Base-by-base conservation (phyloP, 2,113 vertebrate species). In the Hemicordylus capensis region DNA sequence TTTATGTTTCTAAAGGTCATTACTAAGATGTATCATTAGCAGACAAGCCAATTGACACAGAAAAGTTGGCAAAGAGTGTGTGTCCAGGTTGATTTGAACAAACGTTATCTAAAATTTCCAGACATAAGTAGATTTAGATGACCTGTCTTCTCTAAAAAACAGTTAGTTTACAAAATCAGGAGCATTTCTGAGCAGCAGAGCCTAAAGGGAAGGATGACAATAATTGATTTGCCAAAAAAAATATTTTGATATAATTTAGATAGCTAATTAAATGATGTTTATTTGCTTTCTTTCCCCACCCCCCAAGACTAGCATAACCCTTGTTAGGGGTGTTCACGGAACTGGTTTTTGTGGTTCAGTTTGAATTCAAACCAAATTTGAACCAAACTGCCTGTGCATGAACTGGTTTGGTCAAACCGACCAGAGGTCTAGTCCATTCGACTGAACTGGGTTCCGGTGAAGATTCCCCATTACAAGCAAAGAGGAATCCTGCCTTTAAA, bases 191-290 rank as follows among this genome's bases (percentile, higher is more conserved):
- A 37, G 46, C 58, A 42, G n/a, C 20, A 56, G 56, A 72, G 61
- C 19, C 44, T 70, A 63, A 48, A 89, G 89, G 76, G 3, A 70
- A 74, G 3, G 85, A 59, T 31, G 48, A 26, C 4, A 17, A 48
- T 76, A 69, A 88, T 54, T 22, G 66, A 85, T 84, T 48, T 80
- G 77, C 11, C 86, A 85, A 92, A 90, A 87, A 58, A 70, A 37
- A 59, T 3, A 70, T 80, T 90, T 89, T 75, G 64, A 77, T 48
- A 51, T 12, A 74, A 66, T 67, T 15, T 22, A 79, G 28, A 74
- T 66, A 78, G 48, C 39, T 87, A 81, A n/a, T n/a, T n/a, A n/a
- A n/a, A n/a, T n/a, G n/a, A n/a, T n/a, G n/a, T n/a, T n/a, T n/a
- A n/a, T n/a, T n/a, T n/a, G n/a, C n/a, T n/a, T n/a, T n/a, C n/a